Conservation (phyloP, 2,797 vertebrate species). For the Lemur catta region DNA sequence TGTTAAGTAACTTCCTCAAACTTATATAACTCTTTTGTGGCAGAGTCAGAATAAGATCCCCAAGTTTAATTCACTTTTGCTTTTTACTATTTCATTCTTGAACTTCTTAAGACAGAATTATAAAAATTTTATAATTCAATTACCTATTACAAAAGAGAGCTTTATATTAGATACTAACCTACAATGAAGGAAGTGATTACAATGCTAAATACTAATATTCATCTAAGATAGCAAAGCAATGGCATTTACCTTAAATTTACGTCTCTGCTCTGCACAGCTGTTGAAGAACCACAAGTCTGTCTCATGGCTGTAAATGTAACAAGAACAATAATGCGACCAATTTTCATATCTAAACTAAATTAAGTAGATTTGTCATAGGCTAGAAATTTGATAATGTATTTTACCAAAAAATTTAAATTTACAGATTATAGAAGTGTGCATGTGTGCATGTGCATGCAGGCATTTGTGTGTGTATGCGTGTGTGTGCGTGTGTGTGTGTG, state of each 20-base stretch:
- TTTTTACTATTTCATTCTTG: conserved; percentile 9
- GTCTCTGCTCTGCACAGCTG: conserved; percentile 71
- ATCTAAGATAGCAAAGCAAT: conserved; percentile 72
- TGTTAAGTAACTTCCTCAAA: background rate
- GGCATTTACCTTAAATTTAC: conserved; percentile 78
- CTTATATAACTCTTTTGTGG: background rate
- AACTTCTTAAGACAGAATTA: conserved; percentile 22
- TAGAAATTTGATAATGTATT: conserved; percentile 61
- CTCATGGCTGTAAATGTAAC: conserved; percentile 70
- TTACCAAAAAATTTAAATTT: conserved; percentile 27
- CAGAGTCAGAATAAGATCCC: background rate
- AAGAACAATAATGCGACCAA: conserved; percentile 73
- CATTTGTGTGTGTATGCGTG: background rate
- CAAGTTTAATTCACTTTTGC: conserved; percentile 12
- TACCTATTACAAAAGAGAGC: conserved; percentile 9
- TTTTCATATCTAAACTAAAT: conserved; percentile 68
- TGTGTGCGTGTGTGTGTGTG: background rate
- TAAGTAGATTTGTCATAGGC: conserved; percentile 63
- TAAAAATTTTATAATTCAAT: background rate
- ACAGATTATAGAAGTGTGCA: conserved; percentile 48
- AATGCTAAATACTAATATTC: conserved; percentile 41
- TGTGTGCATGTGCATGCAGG: background rate
- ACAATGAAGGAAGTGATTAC: conserved; percentile 61
- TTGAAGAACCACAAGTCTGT: conserved; percentile 70
- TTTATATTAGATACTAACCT: conserved; percentile 48